A percentile compares a stretch with the other conserved stretches of the same genome.
Conservation (phyloP, 1,140 invertebrate species). For the Aethina tumida region DNA sequence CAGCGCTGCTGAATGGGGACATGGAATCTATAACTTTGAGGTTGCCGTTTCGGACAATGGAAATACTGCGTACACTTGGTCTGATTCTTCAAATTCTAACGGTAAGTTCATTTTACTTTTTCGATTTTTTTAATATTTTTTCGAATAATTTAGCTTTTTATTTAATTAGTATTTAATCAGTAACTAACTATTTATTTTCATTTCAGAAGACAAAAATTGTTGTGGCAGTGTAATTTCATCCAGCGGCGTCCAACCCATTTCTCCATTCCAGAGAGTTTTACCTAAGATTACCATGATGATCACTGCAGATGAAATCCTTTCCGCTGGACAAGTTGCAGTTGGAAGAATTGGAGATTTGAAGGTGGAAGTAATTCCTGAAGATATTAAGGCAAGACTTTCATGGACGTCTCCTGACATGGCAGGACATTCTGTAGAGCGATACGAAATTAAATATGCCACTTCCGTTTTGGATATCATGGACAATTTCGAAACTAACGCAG, state of each 20-base stretch:
- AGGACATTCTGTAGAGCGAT: slow-evolving; percentile 37
- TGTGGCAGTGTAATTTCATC: slow-evolving; percentile 40
- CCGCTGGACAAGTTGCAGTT: slow-evolving; percentile 19
- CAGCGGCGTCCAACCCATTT: slow-evolving; percentile 34
- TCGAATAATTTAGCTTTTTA: neutral
- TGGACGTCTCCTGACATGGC: slow-evolving; percentile 49
- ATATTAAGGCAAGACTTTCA: slow-evolving; percentile 36
- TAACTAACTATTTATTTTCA: slow-evolving; percentile 10
- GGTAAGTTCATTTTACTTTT: slow-evolving; percentile 19
- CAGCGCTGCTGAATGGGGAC: slow-evolving; percentile 37
- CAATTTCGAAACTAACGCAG: slow-evolving; percentile 34
- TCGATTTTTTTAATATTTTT: slow-evolving; percentile 1
- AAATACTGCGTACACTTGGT: slow-evolving; percentile 40
- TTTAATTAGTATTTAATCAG: too few species aligned
- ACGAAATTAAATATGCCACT: slow-evolving; percentile 40
- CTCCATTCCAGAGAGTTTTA: slow-evolving; percentile 39
- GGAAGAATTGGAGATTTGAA: slow-evolving; percentile 41
- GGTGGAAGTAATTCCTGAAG: slow-evolving; percentile 32
- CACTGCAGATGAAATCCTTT: slow-evolving; percentile 30
- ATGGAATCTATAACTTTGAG: slow-evolving; percentile 43
- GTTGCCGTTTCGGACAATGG: slow-evolving; percentile 39
- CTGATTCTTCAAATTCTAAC: slow-evolving; percentile 18
- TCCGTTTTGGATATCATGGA: slow-evolving; percentile 38
- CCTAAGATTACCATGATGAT: slow-evolving; percentile 37
- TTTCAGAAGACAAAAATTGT: slow-evolving; percentile 33